Base-by-base conservation (phyloP, 2,797 vertebrate species). In the Eidolon dupreanum region DNA sequence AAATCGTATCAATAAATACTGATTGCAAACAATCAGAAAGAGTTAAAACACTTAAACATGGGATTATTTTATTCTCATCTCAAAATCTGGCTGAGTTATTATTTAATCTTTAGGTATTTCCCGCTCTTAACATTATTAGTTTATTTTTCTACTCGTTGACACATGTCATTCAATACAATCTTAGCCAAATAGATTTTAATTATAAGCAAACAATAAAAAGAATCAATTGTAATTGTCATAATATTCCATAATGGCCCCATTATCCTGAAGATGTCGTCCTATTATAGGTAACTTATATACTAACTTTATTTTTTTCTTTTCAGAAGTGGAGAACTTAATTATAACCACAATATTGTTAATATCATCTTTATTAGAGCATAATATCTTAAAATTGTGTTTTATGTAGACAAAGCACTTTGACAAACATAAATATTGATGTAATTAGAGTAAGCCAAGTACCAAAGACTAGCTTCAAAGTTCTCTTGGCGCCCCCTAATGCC, bases 401-500 rank as follows among this genome's bases (percentile, higher is more conserved):
- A 57, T 84, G 49, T 90, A 82, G 85, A 70, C 77, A 59, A 71
- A 84, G 55, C 26, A 38, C 59, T 91, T 79, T 46, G 73, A 59
- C 31, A 49, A 33, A 19, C 22, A 53, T 85, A 94, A 92, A 78
- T 84, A 57, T 74, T 74, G 43, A 38, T 86, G 55, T 26, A 81
- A 66, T 8, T 24, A 49, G 41, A 71, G 59, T 63, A 16, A 90
- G 8, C 7, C 15, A 13, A 77, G 22, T 70, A 9, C n/a, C 70
- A 66, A 87, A 73, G 33, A 41, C 26, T 38, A 68, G 49, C 5
- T 53, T 57, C 53, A 75, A 75, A 74, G 53, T 87, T 87, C 49
- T 78, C 88, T 57, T 82, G 92, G 68, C 4, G 31, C 79, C 95
- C 94, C 46, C 93, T 97, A 36, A 43, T 89, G 95, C 28, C 49